These are phyloP conservation scores for Rhagium mordax DNA, from an alignment of 2,888 invertebrate genomes.

Conservation along the genomic window DNA sequence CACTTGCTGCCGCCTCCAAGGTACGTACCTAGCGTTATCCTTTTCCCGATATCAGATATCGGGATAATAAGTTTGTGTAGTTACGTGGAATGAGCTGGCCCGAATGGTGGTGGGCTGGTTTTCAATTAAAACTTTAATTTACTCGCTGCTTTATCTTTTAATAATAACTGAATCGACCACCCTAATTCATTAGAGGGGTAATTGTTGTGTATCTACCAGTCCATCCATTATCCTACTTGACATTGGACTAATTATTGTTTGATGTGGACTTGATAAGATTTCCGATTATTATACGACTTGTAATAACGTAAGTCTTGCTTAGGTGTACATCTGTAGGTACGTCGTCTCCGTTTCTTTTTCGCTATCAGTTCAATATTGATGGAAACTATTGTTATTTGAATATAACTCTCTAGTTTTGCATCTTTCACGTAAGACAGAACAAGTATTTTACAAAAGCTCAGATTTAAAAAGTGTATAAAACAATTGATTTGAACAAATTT, in stretches of 20 bases:
- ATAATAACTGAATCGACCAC: constrained; percentile 24
- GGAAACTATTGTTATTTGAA: not conserved
- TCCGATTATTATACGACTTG: constrained; percentile 12
- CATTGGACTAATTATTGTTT: not conserved
- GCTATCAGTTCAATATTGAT: not conserved
- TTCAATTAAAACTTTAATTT: constrained; percentile 40
- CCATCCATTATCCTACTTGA: constrained; percentile 19
- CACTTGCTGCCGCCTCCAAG: constrained; percentile 14
- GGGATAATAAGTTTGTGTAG: constrained; percentile 18
- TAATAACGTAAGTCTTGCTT: not conserved
- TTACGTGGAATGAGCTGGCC: not conserved
- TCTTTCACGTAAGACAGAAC: no score
- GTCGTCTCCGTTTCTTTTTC: not conserved
- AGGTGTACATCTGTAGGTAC: no score
- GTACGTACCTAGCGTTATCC: constrained; percentile 10
- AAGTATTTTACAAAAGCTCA: no score
- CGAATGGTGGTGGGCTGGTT: constrained; percentile 11
- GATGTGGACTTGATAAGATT: constrained; percentile 5
- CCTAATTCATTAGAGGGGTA: constrained; percentile 26
- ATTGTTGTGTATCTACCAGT: constrained; percentile 1
- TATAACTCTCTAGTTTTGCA: no score
- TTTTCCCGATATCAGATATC: constrained; percentile 26
- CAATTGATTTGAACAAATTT: not conserved
- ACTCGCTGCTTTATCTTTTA: constrained; percentile 32
- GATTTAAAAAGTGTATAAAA: no score